Evolutionary conservation across 2,797 vertebrate genomes (phyloP).

Genomic region (Emys orbicularis): DNA sequence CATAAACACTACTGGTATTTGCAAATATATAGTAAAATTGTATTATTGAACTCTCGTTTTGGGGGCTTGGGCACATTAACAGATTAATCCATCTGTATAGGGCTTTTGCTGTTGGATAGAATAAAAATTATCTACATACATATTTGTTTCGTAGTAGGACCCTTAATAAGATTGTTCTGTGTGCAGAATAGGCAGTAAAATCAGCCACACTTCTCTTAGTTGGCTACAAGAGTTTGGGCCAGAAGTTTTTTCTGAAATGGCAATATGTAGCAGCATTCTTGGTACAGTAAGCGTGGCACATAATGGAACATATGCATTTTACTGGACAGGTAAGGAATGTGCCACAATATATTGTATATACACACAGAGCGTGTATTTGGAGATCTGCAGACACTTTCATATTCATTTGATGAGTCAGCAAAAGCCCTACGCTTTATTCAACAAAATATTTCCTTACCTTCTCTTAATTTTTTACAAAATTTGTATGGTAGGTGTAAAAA

Average conservation of each 20-base stretch:
- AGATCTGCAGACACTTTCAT: slow-evolving; percentile 78
- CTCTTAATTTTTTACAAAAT: slow-evolving; percentile 85
- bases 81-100: slow-evolving; percentile 87
- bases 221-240: slow-evolving; percentile 75
- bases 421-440: slow-evolving; percentile 86
- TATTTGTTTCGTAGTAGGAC: slow-evolving; percentile 76
- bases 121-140: slow-evolving; percentile 77
- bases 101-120: slow-evolving; percentile 91
- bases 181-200: slow-evolving; percentile 78
- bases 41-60: slow-evolving; percentile 87
- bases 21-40: slow-evolving; percentile 87
- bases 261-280: slow-evolving; percentile 73
- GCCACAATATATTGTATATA: slow-evolving; percentile 75
- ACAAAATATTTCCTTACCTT: slow-evolving; percentile 79
- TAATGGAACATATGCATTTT: slow-evolving; percentile 79
- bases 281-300: slow-evolving; percentile 80
- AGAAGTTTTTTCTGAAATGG: slow-evolving; percentile 77
- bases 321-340: slow-evolving; percentile 87
- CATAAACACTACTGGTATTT: slow-evolving; percentile 89
- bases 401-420: slow-evolving; percentile 82
- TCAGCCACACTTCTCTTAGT: slow-evolving; percentile 67
- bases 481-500: slow-evolving; percentile 95
- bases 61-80: slow-evolving; percentile 91
- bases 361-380: slow-evolving; percentile 69
- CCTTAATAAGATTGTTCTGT: slow-evolving; percentile 71